Evolutionary conservation across 2,888 invertebrate species (phyloP), one percentile per base, ranked within the genome.

Genomic region (Epirrita christyi): DNA sequence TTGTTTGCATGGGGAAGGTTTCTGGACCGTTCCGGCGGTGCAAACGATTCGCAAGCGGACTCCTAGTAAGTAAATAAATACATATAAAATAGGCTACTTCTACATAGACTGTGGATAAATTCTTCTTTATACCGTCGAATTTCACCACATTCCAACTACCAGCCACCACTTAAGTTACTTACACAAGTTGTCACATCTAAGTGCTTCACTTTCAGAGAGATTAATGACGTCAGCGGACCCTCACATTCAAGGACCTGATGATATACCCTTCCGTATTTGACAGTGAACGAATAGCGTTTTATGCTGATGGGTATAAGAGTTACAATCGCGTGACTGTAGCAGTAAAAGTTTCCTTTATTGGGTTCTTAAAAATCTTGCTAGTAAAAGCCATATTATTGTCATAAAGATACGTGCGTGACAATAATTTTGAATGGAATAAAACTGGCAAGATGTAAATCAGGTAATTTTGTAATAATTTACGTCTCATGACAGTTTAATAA

Each of bases 151-250:
- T 7, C 14, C 2, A 38, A 13, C 14, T 41, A 41, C n/a, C 7
- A 5, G 11, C 14, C n/a, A 37, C 38, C 55, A 43, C 36, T 49
- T 53, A 37, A 48, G 43, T 38, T 43, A 15, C 41, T 48, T 34
- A 41, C 47, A 42, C 47, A 9, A 44, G 37, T 29, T 58, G 58
- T 53, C 53, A 44, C 47, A 38, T 44, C 56, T 49, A 49, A 58
- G 58, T 53, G 58, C 44, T 15, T 48, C 36, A 27, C 41, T 45
- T 52, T 49, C 58, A 41, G 2, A 36, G 41, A 44, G 53, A 58
- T 58, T 53, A 53, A 58, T 58, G 58, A 49, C 53, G 48, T 53
- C 48, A 48, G 15, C 21, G 34, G 38, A 43, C 48, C 49, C 38
- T 44, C 48, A 37, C 48, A 44, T 38, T 32, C 44, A 32, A 32